Conservation (phyloP, 1,140 invertebrate genomes). For the Meteorus sp. region DNA sequence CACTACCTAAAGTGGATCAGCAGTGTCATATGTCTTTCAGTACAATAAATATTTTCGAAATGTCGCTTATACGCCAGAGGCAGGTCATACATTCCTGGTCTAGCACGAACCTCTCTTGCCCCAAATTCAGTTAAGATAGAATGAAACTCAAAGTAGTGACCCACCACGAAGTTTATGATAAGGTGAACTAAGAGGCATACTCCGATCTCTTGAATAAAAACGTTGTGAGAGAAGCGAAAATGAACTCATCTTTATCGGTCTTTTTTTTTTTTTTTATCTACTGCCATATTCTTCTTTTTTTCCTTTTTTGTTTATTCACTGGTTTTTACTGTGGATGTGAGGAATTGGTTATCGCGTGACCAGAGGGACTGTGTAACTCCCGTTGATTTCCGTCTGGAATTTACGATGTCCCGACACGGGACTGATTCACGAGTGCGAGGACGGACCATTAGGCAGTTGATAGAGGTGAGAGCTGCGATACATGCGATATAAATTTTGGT, state of each 20-base stretch:
- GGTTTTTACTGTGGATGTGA: neutral
- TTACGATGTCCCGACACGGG: conserved; percentile 3
- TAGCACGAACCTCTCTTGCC: conserved; percentile 33
- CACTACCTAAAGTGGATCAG: too few relatives aligned
- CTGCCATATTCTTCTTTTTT: neutral
- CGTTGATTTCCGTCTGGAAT: conserved; percentile 4
- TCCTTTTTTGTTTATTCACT: conserved; percentile 19
- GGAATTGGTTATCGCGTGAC: neutral
- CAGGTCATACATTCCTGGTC: conserved; percentile 36
- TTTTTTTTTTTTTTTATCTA: neutral
- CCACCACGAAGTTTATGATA: conserved; percentile 35
- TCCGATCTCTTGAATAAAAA: neutral
- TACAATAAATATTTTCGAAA: conserved; percentile 8
- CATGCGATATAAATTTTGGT: too few relatives aligned
- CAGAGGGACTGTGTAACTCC: neutral
- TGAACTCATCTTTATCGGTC: too few relatives aligned
- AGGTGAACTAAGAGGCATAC: neutral
- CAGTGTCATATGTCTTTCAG: too few relatives aligned
- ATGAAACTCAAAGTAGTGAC: conserved; percentile 18
- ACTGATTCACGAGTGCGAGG: conserved; percentile 5
- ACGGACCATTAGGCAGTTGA: neutral
- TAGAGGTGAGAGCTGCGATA: too few relatives aligned
- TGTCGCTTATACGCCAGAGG: conserved; percentile 35
- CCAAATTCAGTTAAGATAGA: conserved; percentile 47
- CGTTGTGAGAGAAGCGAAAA: neutral